Percentiles rank a stretch among this genome's conserved stretches.
Evolutionary conservation across 2,797 vertebrate genomes (phyloP).

Genomic region (Macropus fuliginosus): DNA sequence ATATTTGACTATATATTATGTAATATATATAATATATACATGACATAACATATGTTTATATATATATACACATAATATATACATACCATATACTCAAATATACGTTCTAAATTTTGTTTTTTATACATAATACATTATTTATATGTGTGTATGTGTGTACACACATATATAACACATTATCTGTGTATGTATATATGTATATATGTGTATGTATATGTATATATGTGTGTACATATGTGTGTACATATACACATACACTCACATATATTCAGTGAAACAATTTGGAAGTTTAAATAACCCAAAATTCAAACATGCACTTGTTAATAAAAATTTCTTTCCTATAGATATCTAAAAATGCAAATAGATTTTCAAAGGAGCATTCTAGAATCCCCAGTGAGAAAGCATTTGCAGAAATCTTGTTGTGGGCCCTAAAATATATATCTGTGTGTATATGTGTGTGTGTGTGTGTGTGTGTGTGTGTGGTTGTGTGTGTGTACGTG

Average conservation of each 20-base stretch:
- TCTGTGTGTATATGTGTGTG: too few relatives aligned
- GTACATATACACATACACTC: not conserved
- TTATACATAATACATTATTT: not conserved
- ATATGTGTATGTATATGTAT: not conserved
- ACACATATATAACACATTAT: too few relatives aligned
- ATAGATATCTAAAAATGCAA: conserved; percentile 27
- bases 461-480: too few relatives aligned
- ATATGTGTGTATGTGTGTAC: not conserved
- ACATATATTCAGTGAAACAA: too few relatives aligned
- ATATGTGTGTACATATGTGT: too few relatives aligned
- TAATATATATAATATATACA: not conserved
- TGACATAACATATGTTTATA: not conserved
- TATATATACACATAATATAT: too few relatives aligned
- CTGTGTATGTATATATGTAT: not conserved
- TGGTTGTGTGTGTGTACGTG: too few relatives aligned
- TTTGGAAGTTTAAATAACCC: conserved; percentile 36
- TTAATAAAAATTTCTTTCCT: conserved; percentile 32
- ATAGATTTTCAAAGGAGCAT: not conserved
- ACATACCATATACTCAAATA: not conserved
- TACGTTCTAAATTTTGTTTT: not conserved
- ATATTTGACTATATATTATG: not conserved
- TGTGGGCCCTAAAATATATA: not conserved
- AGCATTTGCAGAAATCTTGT: conserved; percentile 12
- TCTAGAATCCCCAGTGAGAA: not conserved
- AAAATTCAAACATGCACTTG: not conserved